Conservation (phyloP, 2,888 invertebrate species). For the Celastrina argiolus region DNA sequence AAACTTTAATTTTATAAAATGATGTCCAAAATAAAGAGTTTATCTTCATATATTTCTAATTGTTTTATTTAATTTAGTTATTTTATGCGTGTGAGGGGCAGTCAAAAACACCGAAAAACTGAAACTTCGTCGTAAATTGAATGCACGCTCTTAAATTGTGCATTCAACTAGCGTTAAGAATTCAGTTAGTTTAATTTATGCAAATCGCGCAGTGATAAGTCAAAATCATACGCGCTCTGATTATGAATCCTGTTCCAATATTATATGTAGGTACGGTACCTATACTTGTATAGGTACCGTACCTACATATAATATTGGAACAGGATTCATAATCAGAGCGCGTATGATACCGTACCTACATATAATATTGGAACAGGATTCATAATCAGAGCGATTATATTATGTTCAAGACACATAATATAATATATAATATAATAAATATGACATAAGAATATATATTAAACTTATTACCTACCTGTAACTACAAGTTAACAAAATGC, state of each 20-base stretch:
- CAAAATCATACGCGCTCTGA: background rate
- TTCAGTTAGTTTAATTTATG: constrained; percentile 18
- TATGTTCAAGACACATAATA: no score
- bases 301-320: background rate
- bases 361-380: background rate
- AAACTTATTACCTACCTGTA: no score
- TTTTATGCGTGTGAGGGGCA: no score
- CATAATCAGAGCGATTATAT: constrained; percentile 9
- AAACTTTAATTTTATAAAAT: no score
- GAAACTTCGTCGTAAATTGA: no score
- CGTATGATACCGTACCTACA: background rate
- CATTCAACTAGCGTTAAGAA: constrained; percentile 1
- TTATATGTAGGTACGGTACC: background rate
- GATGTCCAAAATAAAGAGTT: no score
- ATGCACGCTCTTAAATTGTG: constrained; percentile 7
- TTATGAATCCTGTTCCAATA: background rate
- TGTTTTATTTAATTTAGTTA: no score
- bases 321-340: constrained; percentile 2
- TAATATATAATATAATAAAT: no score
- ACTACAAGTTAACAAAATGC: background rate
- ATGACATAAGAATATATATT: no score
- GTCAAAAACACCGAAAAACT: no score
- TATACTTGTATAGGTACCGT: background rate
- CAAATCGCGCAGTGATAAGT: constrained; percentile 14
- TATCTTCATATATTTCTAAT: no score